Evolutionary conservation across 2,888 invertebrate species (phyloP), one percentile per base, ranked within the genome.

Genomic region (Sclerodermus sp.): DNA sequence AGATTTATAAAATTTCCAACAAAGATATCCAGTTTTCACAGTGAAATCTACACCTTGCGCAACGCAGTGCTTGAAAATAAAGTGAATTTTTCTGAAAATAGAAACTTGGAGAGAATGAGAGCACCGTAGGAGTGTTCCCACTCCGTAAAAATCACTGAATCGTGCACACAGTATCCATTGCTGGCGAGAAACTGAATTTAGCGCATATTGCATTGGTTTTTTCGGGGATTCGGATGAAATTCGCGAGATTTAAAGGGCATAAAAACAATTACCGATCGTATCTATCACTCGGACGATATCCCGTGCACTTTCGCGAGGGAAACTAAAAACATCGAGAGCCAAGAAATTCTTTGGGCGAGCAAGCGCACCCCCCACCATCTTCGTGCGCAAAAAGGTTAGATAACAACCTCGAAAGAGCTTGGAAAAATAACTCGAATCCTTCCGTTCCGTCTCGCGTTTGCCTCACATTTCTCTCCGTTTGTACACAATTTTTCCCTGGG

Each of bases 301-400:
- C 38, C 16, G 14, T 5, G 38, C 38, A 38, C 38, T 38, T 37
- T 29, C 38, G 29, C 34, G 29, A 45, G 37, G 45, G 29, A 46
- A 39, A 46, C 36, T 38, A n/a, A 49, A 45, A 45, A 44, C 37
- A 42, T 49, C 39, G 36, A 31, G 39, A 46, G 40, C 17, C 32
- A 43, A 41, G 44, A 37, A 36, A 36, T 18, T 18, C 36, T 34
- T 43, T 45, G 45, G 45, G 42, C 49, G 49, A 49, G 44, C 18
- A 44, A 15, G 14, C 36, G 42, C 38, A 44, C 47, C 32, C 31
- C 42, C 51, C 47, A 50, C 49, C 51, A 41, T 49, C 46, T 34
- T 51, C 44, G 49, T 49, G 51, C 53, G 51, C 51, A 49, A 57
- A 59, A 64, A 64, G 61, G 64, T 62, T 65, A 65, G 61, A 61